Conservation (phyloP, 2,888 invertebrate genomes). For the Noctua pronuba region DNA sequence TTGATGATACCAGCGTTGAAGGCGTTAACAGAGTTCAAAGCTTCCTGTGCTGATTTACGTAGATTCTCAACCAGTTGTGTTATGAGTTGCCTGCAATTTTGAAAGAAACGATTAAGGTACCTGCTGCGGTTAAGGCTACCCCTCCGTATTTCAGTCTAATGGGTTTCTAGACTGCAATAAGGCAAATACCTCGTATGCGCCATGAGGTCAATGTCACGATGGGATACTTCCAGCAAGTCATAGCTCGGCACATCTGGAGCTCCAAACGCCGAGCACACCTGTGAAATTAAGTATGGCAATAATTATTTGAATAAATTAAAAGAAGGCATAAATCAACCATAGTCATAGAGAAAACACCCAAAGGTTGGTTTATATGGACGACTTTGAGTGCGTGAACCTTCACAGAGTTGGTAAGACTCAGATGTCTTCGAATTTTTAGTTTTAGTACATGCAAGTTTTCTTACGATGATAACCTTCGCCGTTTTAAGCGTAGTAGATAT, state of each 20-base stretch:
- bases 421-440: background rate
- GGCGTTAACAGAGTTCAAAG: slow-evolving; percentile 72
- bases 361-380: too few species aligned
- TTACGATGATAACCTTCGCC: background rate
- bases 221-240: slow-evolving; percentile 68
- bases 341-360: too few species aligned
- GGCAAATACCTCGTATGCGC: slow-evolving; percentile 47
- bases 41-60: slow-evolving; percentile 76
- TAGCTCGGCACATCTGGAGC: slow-evolving; percentile 64
- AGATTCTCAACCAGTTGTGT: slow-evolving; percentile 77
- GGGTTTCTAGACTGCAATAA: background rate
- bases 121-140: background rate
- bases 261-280: slow-evolving; percentile 72
- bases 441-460: background rate
- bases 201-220: slow-evolving; percentile 70
- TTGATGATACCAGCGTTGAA: slow-evolving; percentile 77
- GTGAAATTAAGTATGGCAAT: slow-evolving; percentile 28
- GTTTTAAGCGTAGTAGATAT: background rate
- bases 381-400: too few species aligned
- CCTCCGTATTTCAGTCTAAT: background rate
- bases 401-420: background rate
- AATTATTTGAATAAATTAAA: background rate
- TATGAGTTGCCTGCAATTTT: slow-evolving; percentile 75
- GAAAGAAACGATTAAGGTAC: background rate
- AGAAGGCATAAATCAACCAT: background rate